Percentiles rank a stretch among this genome's conserved stretches.
These are phyloP conservation scores for Minunthozetes semirufus DNA, from an alignment of 2,888 invertebrate genomes.

Conservation along the genomic window DNA sequence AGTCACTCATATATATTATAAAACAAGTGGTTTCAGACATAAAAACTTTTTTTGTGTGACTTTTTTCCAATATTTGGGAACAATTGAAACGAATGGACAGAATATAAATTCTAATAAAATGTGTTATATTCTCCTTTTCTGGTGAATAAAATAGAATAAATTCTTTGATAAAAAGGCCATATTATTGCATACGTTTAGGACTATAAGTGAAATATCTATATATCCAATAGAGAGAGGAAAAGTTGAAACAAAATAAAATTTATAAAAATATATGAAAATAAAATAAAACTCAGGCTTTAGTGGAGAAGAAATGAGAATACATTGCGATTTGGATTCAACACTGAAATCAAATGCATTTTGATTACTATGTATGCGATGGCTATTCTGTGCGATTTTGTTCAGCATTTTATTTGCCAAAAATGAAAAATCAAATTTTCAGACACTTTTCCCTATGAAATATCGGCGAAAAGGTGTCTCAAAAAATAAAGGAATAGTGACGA, in stretches of 20 bases:
- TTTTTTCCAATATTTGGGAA: neutral
- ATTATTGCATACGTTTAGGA: conserved; percentile 21
- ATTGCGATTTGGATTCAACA: neutral
- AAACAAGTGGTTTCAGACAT: too few relatives aligned
- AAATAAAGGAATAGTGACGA: neutral
- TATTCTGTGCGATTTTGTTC: too few relatives aligned
- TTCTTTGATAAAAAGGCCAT: conserved; percentile 17
- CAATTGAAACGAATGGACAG: conserved; percentile 20
- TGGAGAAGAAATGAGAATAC: conserved; percentile 20
- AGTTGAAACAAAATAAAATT: neutral
- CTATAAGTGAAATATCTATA: conserved; percentile 11
- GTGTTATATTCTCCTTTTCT: neutral
- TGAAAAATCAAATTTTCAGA: conserved; percentile 14
- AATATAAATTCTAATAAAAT: conserved; percentile 23
- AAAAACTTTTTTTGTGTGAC: neutral
- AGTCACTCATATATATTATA: too few relatives aligned
- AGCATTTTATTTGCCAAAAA: neutral
- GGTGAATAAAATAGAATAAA: conserved; percentile 5
- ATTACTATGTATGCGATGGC: neutral
- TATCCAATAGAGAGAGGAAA: neutral
- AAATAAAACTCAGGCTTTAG: neutral
- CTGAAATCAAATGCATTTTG: conserved; percentile 3
- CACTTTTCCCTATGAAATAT: neutral
- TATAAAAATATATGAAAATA: conserved; percentile 5
- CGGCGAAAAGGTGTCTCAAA: conserved; percentile 14